phyloP scores from a whole-genome alignment of 1,140 invertebrate species.

The Dolichoris vasculosae region DNA sequence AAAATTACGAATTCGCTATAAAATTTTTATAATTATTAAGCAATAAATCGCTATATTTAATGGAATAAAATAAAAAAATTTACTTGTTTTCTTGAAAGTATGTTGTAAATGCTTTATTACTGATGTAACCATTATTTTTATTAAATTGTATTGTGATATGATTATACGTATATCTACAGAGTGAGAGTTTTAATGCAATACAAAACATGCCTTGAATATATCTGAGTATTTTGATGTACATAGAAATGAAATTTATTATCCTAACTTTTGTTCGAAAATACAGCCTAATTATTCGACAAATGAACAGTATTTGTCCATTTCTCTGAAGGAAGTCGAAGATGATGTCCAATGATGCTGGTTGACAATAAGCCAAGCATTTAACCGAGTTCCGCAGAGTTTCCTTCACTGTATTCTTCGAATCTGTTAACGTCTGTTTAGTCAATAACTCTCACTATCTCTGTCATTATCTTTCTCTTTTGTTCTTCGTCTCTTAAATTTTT shows the following conservation, averaged over 20 bases:
- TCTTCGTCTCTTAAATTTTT: no score
- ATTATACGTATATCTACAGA: no score
- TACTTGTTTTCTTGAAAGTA: no score
- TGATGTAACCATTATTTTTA: no score
- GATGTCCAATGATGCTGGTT: neutral
- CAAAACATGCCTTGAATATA: no score
- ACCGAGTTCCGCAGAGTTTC: neutral
- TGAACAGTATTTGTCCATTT: neutral
- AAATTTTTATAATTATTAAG: no score
- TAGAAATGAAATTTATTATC: neutral
- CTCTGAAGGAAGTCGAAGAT: neutral
- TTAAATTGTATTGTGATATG: no score
- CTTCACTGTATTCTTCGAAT: neutral
- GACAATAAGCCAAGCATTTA: slow-evolving; percentile 8
- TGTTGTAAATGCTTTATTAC: neutral
- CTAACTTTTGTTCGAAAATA: neutral
- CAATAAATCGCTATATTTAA: no score
- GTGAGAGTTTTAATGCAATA: no score
- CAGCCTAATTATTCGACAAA: slow-evolving; percentile 20
- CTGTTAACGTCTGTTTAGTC: neutral
- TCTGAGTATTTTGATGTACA: neutral
- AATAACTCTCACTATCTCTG: neutral
- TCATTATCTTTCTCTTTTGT: neutral
- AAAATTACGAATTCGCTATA: no score
- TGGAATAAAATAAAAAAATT: no score